A percentile compares a stretch with the other conserved stretches of the same genome.
phyloP scores from a whole-genome alignment of 2,113 vertebrate genomes.

The Cyanoramphus novaezelandiae region DNA sequence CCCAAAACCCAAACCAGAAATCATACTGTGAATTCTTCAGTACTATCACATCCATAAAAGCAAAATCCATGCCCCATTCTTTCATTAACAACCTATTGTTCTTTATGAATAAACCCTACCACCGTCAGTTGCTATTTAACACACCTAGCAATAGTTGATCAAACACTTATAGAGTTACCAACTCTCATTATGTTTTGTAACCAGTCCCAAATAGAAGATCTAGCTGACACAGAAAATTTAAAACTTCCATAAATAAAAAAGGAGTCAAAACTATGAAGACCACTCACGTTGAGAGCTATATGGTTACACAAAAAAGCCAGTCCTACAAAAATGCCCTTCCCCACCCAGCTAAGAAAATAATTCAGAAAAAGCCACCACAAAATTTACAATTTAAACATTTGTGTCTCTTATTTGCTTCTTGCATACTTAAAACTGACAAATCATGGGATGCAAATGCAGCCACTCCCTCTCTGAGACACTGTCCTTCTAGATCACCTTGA shows the following conservation, averaged over 20 bases:
- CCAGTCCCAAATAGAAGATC: neutral
- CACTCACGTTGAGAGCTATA: neutral
- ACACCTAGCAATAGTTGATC: neutral
- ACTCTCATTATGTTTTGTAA: neutral
- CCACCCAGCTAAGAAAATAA: neutral
- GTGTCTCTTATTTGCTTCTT: neutral
- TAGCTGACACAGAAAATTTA: neutral
- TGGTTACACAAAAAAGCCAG: neutral
- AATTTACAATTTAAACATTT: neutral
- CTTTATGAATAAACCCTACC: neutral
- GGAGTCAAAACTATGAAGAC: neutral
- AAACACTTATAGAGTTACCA: neutral
- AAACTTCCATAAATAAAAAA: neutral
- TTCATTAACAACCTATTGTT: neutral
- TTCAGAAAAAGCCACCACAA: neutral
- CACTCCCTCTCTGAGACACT: accelerated
- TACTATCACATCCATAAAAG: neutral
- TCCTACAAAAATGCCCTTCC: neutral
- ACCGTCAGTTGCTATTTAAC: neutral
- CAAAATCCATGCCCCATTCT: neutral
- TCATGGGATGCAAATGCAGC: neutral
- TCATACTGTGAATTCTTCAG: neutral
- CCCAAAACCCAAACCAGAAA: neutral
- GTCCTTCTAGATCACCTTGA: neutral
- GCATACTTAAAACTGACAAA: neutral